These are phyloP conservation scores for Phataginus tetradactyla DNA, from an alignment of 2,797 vertebrate genomes.

Conservation along the genomic window DNA sequence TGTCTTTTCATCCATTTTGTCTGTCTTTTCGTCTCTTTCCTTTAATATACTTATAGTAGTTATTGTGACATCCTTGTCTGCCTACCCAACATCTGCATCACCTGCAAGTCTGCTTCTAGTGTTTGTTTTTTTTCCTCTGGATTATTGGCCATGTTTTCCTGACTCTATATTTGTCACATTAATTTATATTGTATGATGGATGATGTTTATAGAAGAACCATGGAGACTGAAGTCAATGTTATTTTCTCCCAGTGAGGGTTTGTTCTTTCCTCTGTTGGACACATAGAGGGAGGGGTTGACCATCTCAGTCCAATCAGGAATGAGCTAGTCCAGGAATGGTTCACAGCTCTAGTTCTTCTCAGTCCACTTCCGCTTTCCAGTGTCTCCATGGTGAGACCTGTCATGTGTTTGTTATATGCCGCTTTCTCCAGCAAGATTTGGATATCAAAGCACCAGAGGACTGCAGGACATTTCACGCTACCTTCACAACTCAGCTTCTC, in stretches of 20 bases:
- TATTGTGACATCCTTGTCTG: not conserved
- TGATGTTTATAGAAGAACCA: not conserved
- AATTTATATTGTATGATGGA: not conserved
- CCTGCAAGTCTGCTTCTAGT: not conserved
- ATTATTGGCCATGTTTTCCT: not conserved
- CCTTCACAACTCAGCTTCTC: not conserved
- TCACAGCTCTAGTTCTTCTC: not conserved
- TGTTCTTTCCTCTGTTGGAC: not conserved
- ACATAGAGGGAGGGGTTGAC: not conserved
- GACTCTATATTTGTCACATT: not conserved
- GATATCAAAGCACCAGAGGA: not conserved
- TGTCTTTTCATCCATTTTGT: not conserved
- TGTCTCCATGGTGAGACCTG: not conserved
- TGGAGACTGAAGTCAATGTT: not conserved
- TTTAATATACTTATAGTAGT: not conserved
- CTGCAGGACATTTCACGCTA: not conserved
- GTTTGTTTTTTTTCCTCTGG: not conserved
- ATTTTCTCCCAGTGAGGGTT: not conserved
- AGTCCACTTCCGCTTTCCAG: not conserved
- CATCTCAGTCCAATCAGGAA: not conserved
- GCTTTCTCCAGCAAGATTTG: not conserved
- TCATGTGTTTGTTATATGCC: not conserved
- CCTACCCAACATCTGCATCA: not conserved
- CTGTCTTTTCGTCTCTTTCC: not conserved
- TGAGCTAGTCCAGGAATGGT: not conserved